Conservation (phyloP, 1,140 invertebrate genomes). For the Pseudoatta argentina region DNA sequence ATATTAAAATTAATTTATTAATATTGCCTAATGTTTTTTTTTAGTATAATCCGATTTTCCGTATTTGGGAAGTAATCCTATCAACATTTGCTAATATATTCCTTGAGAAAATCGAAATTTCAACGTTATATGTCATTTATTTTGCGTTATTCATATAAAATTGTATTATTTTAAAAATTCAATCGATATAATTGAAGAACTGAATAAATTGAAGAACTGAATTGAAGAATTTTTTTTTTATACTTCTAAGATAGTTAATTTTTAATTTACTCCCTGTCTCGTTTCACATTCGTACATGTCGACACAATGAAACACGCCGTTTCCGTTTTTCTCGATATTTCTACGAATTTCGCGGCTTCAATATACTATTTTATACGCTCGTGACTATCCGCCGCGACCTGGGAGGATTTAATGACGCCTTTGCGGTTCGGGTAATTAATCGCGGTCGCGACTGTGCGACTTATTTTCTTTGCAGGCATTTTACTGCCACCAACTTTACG, state of each 20-base stretch:
- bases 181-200: not conserved
- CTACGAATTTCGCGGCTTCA: not conserved
- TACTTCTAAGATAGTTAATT: not conserved
- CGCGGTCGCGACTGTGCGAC: slow-evolving; percentile 31
- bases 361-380: not conserved
- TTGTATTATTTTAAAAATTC: not conserved
- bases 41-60: not conserved
- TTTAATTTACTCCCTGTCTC: not conserved
- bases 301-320: not conserved
- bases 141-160: not conserved
- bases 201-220: not conserved
- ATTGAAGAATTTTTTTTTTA: not conserved
- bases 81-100: not conserved
- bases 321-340: slow-evolving; percentile 25
- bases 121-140: not conserved
- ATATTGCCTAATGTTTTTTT: not conserved
- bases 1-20: not conserved
- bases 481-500: slow-evolving; percentile 48
- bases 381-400: not conserved
- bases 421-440: slow-evolving; percentile 57
- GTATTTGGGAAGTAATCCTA: not conserved
- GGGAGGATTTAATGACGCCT: slow-evolving; percentile 48
- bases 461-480: slow-evolving; percentile 48
- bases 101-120: not conserved
- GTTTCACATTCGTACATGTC: not conserved